Evolutionary conservation across 2,797 vertebrate species (phyloP).

Genomic region (Pseudochaenichthys georgianus): DNA sequence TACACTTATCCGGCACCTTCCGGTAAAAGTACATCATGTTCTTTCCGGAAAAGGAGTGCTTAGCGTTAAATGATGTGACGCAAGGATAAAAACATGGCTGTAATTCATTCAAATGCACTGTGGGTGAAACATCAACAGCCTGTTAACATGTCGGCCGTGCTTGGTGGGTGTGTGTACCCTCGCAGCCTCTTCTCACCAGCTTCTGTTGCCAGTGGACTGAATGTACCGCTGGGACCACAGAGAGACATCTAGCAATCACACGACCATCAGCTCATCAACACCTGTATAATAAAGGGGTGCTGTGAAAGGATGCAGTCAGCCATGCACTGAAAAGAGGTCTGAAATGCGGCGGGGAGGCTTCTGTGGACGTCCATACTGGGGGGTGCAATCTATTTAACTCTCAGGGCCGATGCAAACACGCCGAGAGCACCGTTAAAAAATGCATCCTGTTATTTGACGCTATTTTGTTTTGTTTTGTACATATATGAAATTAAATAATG

Average conservation of each 20-base stretch:
- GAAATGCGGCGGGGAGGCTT: constrained; percentile 39
- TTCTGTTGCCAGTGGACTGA: constrained; percentile 15
- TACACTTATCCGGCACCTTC: constrained; percentile 2
- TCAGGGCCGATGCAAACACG: constrained; percentile 50
- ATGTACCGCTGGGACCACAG: constrained; percentile 25
- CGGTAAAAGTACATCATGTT: constrained; percentile 23
- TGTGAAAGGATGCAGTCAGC: constrained; percentile 64
- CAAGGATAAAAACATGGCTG: background rate
- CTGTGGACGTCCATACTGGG: constrained; percentile 18
- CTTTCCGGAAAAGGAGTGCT: constrained; percentile 23
- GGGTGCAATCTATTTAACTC: constrained; percentile 39
- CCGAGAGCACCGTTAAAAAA: constrained; percentile 26
- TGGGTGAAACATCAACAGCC: constrained; percentile 21
- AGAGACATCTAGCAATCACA: constrained; percentile 59
- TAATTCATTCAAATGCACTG: constrained; percentile 2
- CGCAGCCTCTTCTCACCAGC: constrained; percentile 6
- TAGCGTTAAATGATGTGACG: constrained; percentile 18
- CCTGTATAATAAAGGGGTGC: constrained; percentile 46
- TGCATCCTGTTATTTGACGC: constrained; percentile 43
- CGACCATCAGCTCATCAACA: constrained; percentile 44
- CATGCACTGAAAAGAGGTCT: constrained; percentile 51
- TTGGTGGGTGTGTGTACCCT: constrained; percentile 52
- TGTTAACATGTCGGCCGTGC: constrained; percentile 40
- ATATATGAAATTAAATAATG: constrained; percentile 69
- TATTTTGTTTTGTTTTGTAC: constrained; percentile 65